phyloP scores from a whole-genome alignment of 2,113 vertebrate species.

The Abramis brama region DNA sequence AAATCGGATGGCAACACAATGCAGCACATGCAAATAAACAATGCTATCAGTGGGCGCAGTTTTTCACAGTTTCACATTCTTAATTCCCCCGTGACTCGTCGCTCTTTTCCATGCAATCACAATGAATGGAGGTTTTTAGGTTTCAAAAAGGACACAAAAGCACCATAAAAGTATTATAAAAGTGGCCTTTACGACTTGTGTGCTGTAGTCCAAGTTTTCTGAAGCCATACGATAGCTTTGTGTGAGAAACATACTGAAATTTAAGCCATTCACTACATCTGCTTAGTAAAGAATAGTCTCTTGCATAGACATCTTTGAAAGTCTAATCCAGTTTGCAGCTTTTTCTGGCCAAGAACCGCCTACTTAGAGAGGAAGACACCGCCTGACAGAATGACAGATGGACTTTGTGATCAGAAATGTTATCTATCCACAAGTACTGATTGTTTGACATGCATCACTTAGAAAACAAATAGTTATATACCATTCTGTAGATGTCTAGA shows the following conservation, averaged over 20 bases:
- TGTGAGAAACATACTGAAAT: conserved; percentile 12
- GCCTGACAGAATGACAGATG: conserved; percentile 21
- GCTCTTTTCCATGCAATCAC: conserved; percentile 18
- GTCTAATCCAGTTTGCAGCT: conserved; percentile 5
- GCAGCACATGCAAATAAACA: conserved; percentile 10
- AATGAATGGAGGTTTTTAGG: conserved; percentile 6
- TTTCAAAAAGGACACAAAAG: background rate
- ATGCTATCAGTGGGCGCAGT: conserved; percentile 25
- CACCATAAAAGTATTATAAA: background rate
- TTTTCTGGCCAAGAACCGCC: conserved; percentile 14
- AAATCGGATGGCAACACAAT: background rate
- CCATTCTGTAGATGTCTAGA: background rate
- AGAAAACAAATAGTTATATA: background rate
- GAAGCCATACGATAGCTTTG: background rate
- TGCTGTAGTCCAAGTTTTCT: background rate
- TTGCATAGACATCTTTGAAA: background rate
- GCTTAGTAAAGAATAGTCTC: background rate
- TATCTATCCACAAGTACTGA: background rate
- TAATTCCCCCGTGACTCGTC: background rate
- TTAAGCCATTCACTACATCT: background rate
- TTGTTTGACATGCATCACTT: background rate
- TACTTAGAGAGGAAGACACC: background rate
- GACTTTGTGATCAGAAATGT: background rate
- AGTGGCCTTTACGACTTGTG: background rate
- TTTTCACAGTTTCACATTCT: conserved; percentile 11